A percentile compares a stretch with the other conserved stretches of the same genome.
Evolutionary conservation across 2,797 vertebrate genomes (phyloP).

Genomic region (Ambastaia sidthimunki): DNA sequence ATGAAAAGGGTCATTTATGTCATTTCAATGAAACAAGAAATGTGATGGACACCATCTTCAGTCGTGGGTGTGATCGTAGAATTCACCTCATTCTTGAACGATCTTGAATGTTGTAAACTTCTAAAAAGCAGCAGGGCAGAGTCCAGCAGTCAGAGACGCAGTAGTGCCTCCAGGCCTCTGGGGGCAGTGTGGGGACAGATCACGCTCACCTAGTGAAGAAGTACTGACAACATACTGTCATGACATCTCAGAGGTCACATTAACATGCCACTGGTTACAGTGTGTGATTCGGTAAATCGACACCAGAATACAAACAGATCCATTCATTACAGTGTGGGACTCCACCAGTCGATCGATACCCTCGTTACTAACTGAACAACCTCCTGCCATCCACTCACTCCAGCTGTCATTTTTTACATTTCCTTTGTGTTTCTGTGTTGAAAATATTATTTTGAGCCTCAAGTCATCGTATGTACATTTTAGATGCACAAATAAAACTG

Average conservation of each 20-base stretch:
- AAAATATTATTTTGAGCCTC: neutral
- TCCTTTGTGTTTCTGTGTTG: slow-evolving; percentile 50
- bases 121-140: slow-evolving; percentile 86
- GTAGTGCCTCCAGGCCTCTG: slow-evolving; percentile 79
- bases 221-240: slow-evolving; percentile 68
- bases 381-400: slow-evolving; percentile 61
- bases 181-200: slow-evolving; percentile 64
- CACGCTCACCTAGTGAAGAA: slow-evolving; percentile 70
- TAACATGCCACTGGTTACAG: slow-evolving; percentile 19
- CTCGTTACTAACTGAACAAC: slow-evolving; percentile 76
- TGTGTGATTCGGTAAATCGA: neutral
- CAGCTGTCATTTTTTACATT: slow-evolving; percentile 51
- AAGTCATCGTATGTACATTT: slow-evolving; percentile 11
- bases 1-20: neutral
- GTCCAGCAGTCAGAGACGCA: slow-evolving; percentile 87
- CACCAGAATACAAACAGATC: slow-evolving; percentile 23
- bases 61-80: neutral
- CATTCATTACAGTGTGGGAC: slow-evolving; percentile 46
- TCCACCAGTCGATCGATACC: slow-evolving; percentile 70
- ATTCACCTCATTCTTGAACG: slow-evolving; percentile 72
- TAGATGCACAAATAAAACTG: slow-evolving; percentile 5
- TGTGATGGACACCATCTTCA: too few relatives aligned
- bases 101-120: slow-evolving; percentile 85
- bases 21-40: neutral
- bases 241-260: slow-evolving; percentile 39